A percentile compares a stretch with the other conserved stretches of the same genome.
These are phyloP conservation scores for Nasalis larvatus DNA, from an alignment of 2,113 vertebrate species.

Conservation along the genomic window DNA sequence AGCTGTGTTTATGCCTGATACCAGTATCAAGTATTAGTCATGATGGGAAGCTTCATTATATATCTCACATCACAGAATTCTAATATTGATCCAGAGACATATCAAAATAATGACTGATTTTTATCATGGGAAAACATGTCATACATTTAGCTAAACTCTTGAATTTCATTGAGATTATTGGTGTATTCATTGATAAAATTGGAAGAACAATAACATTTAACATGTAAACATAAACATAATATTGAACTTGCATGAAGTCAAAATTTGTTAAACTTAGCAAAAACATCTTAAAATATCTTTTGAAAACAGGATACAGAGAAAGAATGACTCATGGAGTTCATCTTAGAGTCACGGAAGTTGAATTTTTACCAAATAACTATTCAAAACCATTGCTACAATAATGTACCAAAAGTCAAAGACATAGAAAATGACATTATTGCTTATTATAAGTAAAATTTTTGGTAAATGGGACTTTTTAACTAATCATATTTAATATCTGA, in stretches of 20 bases:
- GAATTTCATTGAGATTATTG: background rate
- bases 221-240: background rate
- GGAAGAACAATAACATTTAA: background rate
- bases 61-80: background rate
- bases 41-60: background rate
- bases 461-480: background rate
- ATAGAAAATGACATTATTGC: background rate
- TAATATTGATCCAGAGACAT: background rate
- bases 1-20: too few relatives aligned
- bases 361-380: background rate
- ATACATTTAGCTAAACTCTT: background rate
- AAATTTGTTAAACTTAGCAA: background rate
- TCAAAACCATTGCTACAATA: background rate
- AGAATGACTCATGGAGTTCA: background rate
- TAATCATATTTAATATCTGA: background rate
- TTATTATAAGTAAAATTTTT: background rate
- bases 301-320: background rate
- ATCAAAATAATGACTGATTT: background rate
- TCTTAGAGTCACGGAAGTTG: background rate
- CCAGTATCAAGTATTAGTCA: background rate
- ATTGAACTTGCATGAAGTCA: background rate
- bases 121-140: background rate
- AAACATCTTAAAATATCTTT: background rate
- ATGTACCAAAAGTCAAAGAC: background rate
- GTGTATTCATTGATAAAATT: background rate